Evolutionary conservation across 2,113 vertebrate genomes (phyloP), one percentile per base, ranked within the genome.

Genomic region (Tychaedon coryphoeus): DNA sequence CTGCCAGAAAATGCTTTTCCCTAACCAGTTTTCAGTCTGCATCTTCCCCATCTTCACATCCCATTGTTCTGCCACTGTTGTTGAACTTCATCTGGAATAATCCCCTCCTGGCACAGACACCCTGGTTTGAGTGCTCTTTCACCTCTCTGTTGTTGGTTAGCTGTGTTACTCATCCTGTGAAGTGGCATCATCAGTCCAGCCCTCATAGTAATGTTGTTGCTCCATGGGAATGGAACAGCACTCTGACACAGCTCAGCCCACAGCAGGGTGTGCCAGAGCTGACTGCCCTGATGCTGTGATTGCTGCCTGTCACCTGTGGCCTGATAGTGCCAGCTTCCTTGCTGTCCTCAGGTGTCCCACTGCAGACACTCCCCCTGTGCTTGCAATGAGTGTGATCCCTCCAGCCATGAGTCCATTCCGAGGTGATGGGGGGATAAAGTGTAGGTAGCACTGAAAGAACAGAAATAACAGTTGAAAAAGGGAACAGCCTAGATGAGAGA

Each of bases 301-400:
- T 47, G 34, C 65, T 74, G 51, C 67, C 22, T 47, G 40, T 45
- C 29, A 42, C 38, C 76, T 1, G 0, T 1, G 10, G 36, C 12
- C 14, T 62, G 6, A 17, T 13, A 50, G 23, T 80, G 82, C 51
- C 64, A 87, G 29, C 38, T 23, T 47, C 69, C 56, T 76, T 47
- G 34, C 56, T 87, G 40, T 31, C 73, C 65, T 56, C 66, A 14
- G 29, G 42, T 7, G 6, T 84, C 42, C 51, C 22, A 18, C 42
- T 82, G 45, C 65, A 65, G n/a, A 67, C 0, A 0, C 33, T 82
- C 5, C 14, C 31, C 11, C 14, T 56, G 47, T 0, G 0, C 34
- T 62, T 40, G 75, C 66, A 58, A 2, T 43, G 33, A 65, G 17
- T 0, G 0, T 17, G 51, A 71, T 58, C 86, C n/a, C 60, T 56